Evolutionary conservation across 2,888 invertebrate species (phyloP), one percentile per base, ranked within the genome.

Genomic region (Drosophila eohydei): DNA sequence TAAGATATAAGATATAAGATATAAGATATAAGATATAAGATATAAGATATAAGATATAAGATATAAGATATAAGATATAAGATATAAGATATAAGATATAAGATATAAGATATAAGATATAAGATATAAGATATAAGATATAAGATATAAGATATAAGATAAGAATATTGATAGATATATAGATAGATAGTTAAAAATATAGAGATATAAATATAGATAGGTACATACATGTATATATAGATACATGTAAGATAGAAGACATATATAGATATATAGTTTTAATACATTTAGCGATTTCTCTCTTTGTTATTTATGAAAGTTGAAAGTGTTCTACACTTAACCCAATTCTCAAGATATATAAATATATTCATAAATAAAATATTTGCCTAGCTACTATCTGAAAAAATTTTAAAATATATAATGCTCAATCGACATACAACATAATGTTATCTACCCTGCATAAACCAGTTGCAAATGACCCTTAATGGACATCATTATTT

Each of bases 401-500:
- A 48, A 30, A 30, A 44, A 12, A 26, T 44, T 3, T 7, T 11
- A 16, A 21, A 26, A 44, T 44, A 44, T 28, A 46, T 46, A 14
- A 46, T 46, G n/a, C 26, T 26, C 9, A 16, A 16, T 41, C 9
- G 21, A 21, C 14, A 14, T 11, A 6, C 32, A 28, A 55, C 58
- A 26, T 14, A 1, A 43, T 16, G 40, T 7, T 3, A 38, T 54
- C 40, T 40, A 38, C 38, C 16, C 54, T 11, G 40, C 34, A 57
- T 56, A 40, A 26, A 26, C 38, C 26, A 48, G 32, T 11, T 34
- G 43, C 54, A 50, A 61, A 70, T 75, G 60, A 41, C 40, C 41
- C 28, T 32, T 76, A 66, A 76, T 66, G 41, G 59, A 40, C 54
- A 58, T 63, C 43, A 62, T 72, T 68, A 68, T 58, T 51, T 36